A percentile compares a stretch with the other conserved stretches of the same genome.
phyloP scores from a whole-genome alignment of 2,797 vertebrate genomes.

The Spinus pinus region DNA sequence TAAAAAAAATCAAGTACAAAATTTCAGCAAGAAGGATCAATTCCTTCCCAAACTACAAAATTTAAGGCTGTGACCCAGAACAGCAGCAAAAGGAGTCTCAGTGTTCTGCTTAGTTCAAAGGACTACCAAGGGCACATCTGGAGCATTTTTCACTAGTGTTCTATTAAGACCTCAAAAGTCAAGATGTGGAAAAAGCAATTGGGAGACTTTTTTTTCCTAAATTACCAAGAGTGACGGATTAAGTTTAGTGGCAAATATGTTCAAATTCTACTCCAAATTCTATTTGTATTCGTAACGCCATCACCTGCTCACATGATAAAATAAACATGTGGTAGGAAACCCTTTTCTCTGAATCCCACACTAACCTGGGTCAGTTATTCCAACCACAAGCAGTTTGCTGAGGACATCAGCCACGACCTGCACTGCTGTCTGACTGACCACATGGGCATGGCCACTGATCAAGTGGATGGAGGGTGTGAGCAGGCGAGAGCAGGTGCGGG shows the following conservation, averaged over 20 bases:
- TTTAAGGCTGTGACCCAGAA: neutral
- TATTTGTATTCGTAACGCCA: neutral
- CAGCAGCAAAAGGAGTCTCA: neutral
- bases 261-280: neutral
- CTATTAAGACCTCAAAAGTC: neutral
- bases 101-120: neutral
- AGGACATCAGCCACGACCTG: conserved; percentile 98
- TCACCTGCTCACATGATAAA: neutral
- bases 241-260: neutral
- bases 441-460: conserved; percentile 90
- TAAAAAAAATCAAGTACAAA: neutral
- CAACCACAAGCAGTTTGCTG: conserved; percentile 95
- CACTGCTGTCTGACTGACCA: conserved; percentile 96
- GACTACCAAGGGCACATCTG: neutral
- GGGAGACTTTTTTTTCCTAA: neutral
- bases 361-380: conserved; percentile 96
- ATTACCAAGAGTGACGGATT: neutral
- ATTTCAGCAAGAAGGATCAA: neutral
- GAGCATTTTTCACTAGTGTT: neutral
- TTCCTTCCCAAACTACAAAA: neutral
- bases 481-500: conserved; percentile 93
- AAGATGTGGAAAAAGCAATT: neutral
- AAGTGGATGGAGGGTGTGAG: conserved; percentile 95
- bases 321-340: neutral
- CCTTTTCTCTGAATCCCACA: neutral